These are phyloP conservation scores for Chesias legatella DNA, from an alignment of 2,888 invertebrate genomes.

Conservation along the genomic window DNA sequence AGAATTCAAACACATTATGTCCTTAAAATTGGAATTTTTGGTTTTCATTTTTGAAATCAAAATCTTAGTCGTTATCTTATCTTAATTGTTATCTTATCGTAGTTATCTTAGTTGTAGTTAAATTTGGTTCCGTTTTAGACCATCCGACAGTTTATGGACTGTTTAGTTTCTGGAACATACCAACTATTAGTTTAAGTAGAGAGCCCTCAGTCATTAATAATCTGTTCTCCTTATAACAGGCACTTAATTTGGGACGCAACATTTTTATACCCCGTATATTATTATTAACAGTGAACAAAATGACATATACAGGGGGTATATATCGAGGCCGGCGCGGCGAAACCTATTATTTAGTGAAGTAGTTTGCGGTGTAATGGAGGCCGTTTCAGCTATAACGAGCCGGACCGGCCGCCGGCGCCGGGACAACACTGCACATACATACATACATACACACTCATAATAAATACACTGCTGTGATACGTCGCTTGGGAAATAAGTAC, in stretches of 20 bases:
- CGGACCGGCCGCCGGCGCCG: conserved; percentile 23
- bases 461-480: conserved; percentile 30
- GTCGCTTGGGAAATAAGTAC: conserved; percentile 20
- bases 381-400: conserved; percentile 40
- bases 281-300: conserved; percentile 26
- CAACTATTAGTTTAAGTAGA: too few relatives aligned
- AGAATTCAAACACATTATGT: too few relatives aligned
- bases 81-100: too few relatives aligned
- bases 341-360: conserved; percentile 49
- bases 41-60: too few relatives aligned
- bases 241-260: conserved; percentile 14
- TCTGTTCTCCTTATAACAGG: conserved; percentile 8
- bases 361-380: conserved; percentile 44
- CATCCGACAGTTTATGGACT: too few relatives aligned
- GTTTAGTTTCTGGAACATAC: too few relatives aligned
- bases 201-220: too few relatives aligned
- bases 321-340: conserved; percentile 15
- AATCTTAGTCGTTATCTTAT: too few relatives aligned
- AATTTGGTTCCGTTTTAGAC: too few relatives aligned
- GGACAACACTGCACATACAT: conserved; percentile 20
- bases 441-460: conserved; percentile 23
- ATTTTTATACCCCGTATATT: conserved; percentile 24
- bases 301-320: conserved; percentile 19
- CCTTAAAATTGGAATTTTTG: too few relatives aligned
- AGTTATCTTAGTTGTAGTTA: too few relatives aligned